A percentile compares a stretch with the other conserved stretches of the same genome.
phyloP scores from a whole-genome alignment of 2,113 vertebrate genomes.

The Chrysochloris asiatica region DNA sequence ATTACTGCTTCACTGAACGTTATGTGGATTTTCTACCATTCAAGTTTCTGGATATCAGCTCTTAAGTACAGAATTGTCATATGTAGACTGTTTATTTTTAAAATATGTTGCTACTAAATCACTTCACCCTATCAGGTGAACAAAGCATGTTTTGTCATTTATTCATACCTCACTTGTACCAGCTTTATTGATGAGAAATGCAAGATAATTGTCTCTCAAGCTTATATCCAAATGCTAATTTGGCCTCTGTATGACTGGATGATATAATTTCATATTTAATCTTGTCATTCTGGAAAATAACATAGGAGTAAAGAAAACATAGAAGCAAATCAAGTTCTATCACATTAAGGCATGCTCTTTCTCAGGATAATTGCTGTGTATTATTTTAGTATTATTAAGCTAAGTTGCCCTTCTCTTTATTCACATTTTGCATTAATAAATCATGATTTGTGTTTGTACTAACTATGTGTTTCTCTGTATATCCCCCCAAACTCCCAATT shows the following conservation, averaged over 20 bases:
- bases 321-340: conserved; percentile 1
- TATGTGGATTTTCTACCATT: neutral
- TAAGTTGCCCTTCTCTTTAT: neutral
- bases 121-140: neutral
- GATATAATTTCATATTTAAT: conserved; percentile 42
- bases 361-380: neutral
- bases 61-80: neutral
- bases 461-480: conserved; percentile 11
- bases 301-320: conserved; percentile 3
- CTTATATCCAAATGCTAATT: conserved; percentile 53
- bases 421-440: neutral
- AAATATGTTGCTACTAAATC: conserved; percentile 22
- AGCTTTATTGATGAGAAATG: conserved; percentile 27
- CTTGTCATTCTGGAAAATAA: conserved; percentile 50
- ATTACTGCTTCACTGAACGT: neutral
- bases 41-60: neutral
- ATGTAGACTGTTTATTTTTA: neutral
- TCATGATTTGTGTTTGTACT: neutral
- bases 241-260: conserved; percentile 28
- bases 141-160: conserved; percentile 25
- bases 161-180: neutral
- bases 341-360: neutral
- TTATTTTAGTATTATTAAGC: conserved; percentile 20
- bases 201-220: conserved; percentile 30
- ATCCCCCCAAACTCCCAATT: neutral